Conservation (phyloP, 2,797 vertebrate species). For the Myotis pilosus region DNA sequence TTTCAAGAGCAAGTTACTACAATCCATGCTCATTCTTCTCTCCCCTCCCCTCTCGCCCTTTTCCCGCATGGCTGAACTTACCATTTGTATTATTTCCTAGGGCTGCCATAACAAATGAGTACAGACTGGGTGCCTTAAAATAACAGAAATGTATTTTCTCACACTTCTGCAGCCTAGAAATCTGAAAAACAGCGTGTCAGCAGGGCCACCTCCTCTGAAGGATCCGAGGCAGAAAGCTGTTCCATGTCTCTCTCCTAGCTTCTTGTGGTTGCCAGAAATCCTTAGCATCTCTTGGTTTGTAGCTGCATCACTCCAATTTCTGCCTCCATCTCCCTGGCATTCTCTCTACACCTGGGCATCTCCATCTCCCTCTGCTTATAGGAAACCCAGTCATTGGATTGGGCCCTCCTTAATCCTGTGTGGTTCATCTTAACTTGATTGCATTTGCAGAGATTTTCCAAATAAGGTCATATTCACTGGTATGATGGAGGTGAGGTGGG, state of each 20-base stretch:
- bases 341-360: not conserved
- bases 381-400: accelerated
- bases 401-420: not conserved
- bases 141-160: not conserved
- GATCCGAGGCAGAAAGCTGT: not conserved
- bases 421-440: not conserved
- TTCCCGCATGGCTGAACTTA: not conserved
- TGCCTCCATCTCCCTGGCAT: not conserved
- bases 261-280: not conserved
- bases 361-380: not conserved
- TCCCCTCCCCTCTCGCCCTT: accelerated
- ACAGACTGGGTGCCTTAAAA: not conserved
- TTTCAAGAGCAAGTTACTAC: not conserved
- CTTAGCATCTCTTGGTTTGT: not conserved
- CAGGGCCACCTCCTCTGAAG: not conserved
- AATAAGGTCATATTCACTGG: not conserved
- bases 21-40: not conserved
- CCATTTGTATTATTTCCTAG: not conserved
- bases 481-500: not conserved
- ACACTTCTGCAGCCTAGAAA: not conserved
- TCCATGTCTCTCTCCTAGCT: not conserved
- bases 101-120: not conserved
- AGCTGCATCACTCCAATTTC: not conserved
- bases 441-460: not conserved
- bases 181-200: not conserved